These are phyloP conservation scores for Ceramica pisi DNA, from an alignment of 2,888 invertebrate species.

Conservation along the genomic window DNA sequence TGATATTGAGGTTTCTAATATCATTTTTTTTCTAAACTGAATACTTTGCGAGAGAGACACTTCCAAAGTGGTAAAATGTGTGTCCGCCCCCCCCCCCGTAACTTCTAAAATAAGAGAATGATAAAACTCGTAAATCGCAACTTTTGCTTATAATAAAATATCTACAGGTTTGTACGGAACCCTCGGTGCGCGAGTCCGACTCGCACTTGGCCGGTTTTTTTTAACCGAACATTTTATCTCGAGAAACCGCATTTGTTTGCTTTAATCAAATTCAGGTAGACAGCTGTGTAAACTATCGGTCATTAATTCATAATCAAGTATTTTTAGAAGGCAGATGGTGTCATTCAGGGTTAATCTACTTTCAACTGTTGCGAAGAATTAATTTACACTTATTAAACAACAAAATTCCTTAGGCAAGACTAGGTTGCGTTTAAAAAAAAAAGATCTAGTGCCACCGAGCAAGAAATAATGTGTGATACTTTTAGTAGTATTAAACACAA, in stretches of 20 bases:
- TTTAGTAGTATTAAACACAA: background rate
- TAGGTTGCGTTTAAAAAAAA: background rate
- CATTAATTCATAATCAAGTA: background rate
- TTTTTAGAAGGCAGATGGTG: conserved; percentile 12
- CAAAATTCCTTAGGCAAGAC: background rate
- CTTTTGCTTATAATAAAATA: too few relatives aligned
- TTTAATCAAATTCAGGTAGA: background rate
- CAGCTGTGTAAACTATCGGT: background rate
- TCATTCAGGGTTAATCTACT: background rate
- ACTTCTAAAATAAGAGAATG: too few relatives aligned
- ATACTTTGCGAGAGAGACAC: too few relatives aligned
- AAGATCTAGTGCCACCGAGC: background rate
- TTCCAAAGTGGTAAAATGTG: too few relatives aligned
- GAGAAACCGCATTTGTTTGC: background rate
- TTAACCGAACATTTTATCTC: background rate
- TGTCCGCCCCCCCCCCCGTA: too few relatives aligned
- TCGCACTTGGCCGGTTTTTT: too few relatives aligned
- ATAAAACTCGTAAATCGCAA: too few relatives aligned
- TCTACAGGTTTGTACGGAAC: too few relatives aligned
- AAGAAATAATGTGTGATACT: background rate
- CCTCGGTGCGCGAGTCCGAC: too few relatives aligned
- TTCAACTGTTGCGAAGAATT: background rate
- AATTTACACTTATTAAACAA: background rate
- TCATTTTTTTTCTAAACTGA: too few relatives aligned
- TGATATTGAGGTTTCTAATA: too few relatives aligned